Evolutionary conservation across 2,113 vertebrate genomes (phyloP), one percentile per base, ranked within the genome.

Genomic region (Orcinus orca): DNA sequence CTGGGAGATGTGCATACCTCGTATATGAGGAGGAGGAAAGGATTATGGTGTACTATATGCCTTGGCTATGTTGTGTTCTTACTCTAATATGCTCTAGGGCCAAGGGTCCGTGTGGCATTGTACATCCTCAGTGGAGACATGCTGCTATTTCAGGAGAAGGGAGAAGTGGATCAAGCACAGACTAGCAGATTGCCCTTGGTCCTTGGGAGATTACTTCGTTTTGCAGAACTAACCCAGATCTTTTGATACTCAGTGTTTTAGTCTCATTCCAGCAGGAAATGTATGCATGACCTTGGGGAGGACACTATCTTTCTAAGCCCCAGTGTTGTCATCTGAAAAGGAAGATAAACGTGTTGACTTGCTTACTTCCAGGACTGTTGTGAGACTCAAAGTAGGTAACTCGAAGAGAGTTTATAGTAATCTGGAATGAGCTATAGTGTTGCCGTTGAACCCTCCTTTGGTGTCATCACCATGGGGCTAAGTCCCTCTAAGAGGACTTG

Each of bases 321-420:
- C 21, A 71, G 2, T 25, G 4, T 29, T 50, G 25, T 93, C 58
- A 84, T 79, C 12, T 71, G 9, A 6, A 31, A 88, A 90, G 44
- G 25, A 87, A 86, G 18, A 96, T 50, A 50, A 96, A 70, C 36
- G 63, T 65, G 21, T 90, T 94, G 17, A n/a, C 2, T 82, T 93
- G 83, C 20, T 58, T 83, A 86, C 14, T 95, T 83, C 8, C 0
- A 70, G 26, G 44, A 62, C 47, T 67, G 1, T 87, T 67, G 11
- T 36, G 55, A 85, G 18, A 36, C 5, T 44, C 29, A 15, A 79
- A 62, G 26, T 65, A 82, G 10, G 2, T 47, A 21, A 3, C 25
- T 89, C 31, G 5, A 50, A 77, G n/a, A 83, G 70, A 74, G 23
- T 21, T 41, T 15, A 60, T 74, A 79, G 38, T n/a, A 36, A 74